Conservation (phyloP, 2,113 vertebrate species). For the Ciconia stormi region DNA sequence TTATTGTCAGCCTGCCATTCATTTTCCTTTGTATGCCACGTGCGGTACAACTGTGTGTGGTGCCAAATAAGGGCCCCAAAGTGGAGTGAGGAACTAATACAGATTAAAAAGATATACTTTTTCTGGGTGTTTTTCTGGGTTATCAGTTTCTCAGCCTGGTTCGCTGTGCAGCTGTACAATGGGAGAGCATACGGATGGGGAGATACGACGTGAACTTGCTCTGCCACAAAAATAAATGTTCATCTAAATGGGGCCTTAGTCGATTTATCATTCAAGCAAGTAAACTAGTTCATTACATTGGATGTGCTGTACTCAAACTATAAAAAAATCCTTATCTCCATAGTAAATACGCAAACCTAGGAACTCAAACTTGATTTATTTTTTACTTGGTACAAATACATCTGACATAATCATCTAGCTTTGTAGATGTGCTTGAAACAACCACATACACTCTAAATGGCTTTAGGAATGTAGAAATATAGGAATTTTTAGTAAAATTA, state of each 20-base stretch:
- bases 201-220: neutral
- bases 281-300: neutral
- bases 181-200: neutral
- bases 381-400: neutral
- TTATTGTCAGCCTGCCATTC: neutral
- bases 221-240: conserved; percentile 15
- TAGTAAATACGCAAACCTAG: conserved; percentile 6
- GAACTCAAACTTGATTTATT: neutral
- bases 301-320: neutral
- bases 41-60: neutral
- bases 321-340: conserved; percentile 10
- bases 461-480: neutral
- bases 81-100: neutral
- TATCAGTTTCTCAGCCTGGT: neutral
- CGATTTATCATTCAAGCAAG: neutral
- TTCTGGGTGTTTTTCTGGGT: neutral
- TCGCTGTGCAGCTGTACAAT: neutral
- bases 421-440: neutral
- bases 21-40: neutral
- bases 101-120: neutral
- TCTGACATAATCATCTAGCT: neutral
- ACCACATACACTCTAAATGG: neutral
- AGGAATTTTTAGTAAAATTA: conserved; percentile 2
- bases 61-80: neutral
- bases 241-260: neutral